Evolutionary conservation across 1,140 invertebrate genomes (phyloP), one percentile per base, ranked within the genome.

Genomic region (Ceratina australensis): DNA sequence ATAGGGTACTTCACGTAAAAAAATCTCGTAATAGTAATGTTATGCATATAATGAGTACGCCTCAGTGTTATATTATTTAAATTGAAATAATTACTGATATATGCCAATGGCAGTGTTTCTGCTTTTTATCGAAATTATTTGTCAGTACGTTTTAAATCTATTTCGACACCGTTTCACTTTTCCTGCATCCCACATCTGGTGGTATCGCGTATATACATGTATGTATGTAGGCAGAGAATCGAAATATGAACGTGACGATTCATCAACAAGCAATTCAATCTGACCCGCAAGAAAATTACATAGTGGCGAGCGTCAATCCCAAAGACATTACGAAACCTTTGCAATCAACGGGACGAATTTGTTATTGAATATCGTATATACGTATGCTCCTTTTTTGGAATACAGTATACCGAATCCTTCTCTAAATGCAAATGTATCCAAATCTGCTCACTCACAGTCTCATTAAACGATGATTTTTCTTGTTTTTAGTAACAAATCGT

Each of bases 381-480:
- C 64, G 16, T 56, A 66, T 10, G 52, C 49, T 26, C 28, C 26
- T 64, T n/a, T 57, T 74, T 74, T 16, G 3, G 47, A 57, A 49
- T 57, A 12, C 52, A 24, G 15, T 16, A 26, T 42, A 42, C 5
- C 33, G 8, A 42, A 42, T 0, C 33, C 8, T 42, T 42, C 2
- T 42, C 10, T 42, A 42, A 42, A 42, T 42, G 5, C 33, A 42
- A n/a, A n/a, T 10, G 33, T 8, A 42, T 42, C 10, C 33, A 42
- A 42, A 42, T 42, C 7, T 42, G 33, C 33, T 42, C 5, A 0
- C 33, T 33, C 5, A 7, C 10, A 42, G 33, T 42, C 33, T 42
- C 33, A 42, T 42, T 33, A 33, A 33, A 33, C 28, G 28, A 33
- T 33, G 28, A 42, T 8, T 42, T 7, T 42, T 42, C 8, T 42